Conservation (phyloP, 1,140 invertebrate genomes). For the Teleogryllus occipitalis region DNA sequence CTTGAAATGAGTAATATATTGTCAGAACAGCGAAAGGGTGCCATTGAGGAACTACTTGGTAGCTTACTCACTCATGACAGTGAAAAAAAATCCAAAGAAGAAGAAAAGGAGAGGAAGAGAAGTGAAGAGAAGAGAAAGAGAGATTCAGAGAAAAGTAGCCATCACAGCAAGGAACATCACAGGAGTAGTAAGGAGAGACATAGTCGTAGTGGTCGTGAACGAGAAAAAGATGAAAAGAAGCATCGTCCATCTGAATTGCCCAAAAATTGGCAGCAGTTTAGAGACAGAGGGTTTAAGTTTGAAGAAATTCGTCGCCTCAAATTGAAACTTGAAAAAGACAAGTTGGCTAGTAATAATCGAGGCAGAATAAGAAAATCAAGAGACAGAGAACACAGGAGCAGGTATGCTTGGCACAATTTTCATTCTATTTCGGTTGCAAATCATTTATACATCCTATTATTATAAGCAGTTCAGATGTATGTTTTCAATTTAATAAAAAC, state of each 20-base stretch:
- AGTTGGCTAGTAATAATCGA: not conserved
- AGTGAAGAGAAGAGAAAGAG: not conserved
- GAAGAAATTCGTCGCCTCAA: slow-evolving; percentile 18
- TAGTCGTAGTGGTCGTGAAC: slow-evolving; percentile 13
- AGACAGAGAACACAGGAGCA: slow-evolving; percentile 6
- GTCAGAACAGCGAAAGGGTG: slow-evolving; percentile 10
- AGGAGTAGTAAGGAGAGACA: slow-evolving; percentile 18
- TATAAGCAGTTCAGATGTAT: not conserved
- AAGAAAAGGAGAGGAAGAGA: not conserved
- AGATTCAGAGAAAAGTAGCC: slow-evolving; percentile 12
- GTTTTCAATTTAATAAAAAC: slow-evolving; percentile 6
- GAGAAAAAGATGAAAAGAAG: slow-evolving; percentile 12
- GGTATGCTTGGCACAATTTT: not conserved
- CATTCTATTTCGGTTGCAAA: not conserved
- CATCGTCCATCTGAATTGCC: slow-evolving; percentile 16
- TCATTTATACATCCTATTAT: not conserved
- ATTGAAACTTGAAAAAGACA: slow-evolving; percentile 8
- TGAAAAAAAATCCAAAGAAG: slow-evolving; percentile 2
- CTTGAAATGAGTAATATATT: slow-evolving; percentile 2
- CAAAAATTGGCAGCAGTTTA: slow-evolving; percentile 13
- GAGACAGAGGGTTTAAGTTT: slow-evolving; percentile 7
- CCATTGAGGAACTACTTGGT: slow-evolving; percentile 11
- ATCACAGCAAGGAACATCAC: not conserved
- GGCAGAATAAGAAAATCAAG: not conserved
- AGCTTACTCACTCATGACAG: not conserved